Percentiles rank a stretch among this genome's conserved stretches.
These are phyloP conservation scores for Branchellion lobata DNA, from an alignment of 2,888 invertebrate genomes.

Conservation along the genomic window DNA sequence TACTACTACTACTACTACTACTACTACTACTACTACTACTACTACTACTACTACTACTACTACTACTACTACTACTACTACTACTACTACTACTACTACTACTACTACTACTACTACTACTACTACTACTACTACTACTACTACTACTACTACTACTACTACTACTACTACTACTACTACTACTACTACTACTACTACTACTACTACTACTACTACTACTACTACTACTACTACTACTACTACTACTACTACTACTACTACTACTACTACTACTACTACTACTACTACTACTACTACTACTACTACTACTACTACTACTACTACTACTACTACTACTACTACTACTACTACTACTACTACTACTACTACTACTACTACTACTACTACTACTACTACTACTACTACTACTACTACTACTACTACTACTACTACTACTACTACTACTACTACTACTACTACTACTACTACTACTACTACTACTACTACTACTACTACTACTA, in stretches of 20 bases:
- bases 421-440: slow-evolving; percentile 24
- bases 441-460: slow-evolving; percentile 34
- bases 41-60: slow-evolving; percentile 43
- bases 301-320: background rate
- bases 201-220: slow-evolving; percentile 4
- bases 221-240: slow-evolving; percentile 14
- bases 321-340: background rate
- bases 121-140: slow-evolving; percentile 3
- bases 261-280: slow-evolving; percentile 14
- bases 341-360: background rate
- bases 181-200: background rate
- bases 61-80: slow-evolving; percentile 17
- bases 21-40: slow-evolving; percentile 46
- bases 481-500: slow-evolving; percentile 33
- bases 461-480: slow-evolving; percentile 34
- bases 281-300: slow-evolving; percentile 14
- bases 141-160: slow-evolving; percentile 14
- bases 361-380: background rate
- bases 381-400: background rate
- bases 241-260: slow-evolving; percentile 14
- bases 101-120: slow-evolving; percentile 14
- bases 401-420: slow-evolving; percentile 15
- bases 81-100: slow-evolving; percentile 14
- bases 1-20: slow-evolving; percentile 45
- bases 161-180: slow-evolving; percentile 14